phyloP scores from a whole-genome alignment of 2,797 vertebrate species.

The Martes flavigula region DNA sequence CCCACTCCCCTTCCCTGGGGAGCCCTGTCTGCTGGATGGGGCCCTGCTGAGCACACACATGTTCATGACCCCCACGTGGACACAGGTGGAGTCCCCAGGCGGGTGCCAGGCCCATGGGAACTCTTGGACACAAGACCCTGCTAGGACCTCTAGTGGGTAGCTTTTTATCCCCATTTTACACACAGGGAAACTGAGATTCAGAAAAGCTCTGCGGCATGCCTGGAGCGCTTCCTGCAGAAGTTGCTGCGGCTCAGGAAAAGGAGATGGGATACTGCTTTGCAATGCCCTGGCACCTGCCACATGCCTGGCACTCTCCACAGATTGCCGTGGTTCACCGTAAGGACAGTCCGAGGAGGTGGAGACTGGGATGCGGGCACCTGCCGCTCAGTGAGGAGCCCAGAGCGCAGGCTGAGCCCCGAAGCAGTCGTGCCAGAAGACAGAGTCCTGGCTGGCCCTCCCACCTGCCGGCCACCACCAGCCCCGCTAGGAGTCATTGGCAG shows the following conservation, averaged over 20 bases:
- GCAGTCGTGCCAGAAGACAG: not conserved
- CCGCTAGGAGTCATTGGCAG: not conserved
- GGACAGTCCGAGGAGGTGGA: not conserved
- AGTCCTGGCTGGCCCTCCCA: not conserved
- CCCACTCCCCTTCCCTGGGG: not conserved
- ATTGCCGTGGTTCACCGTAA: not conserved
- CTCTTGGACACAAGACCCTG: not conserved
- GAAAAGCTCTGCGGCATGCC: not conserved
- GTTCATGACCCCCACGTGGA: not conserved
- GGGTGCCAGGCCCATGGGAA: not conserved
- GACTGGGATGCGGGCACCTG: accelerated
- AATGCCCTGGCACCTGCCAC: not conserved
- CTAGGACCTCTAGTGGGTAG: not conserved
- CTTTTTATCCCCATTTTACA: not conserved
- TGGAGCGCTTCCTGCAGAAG: not conserved
- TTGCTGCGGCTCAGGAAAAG: not conserved
- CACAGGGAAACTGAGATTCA: not conserved
- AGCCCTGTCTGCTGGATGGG: not conserved
- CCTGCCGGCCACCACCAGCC: not conserved
- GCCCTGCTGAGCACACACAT: not conserved
- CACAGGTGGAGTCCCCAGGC: accelerated
- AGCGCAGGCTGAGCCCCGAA: not conserved
- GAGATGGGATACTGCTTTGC: not conserved
- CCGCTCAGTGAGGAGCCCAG: not conserved
- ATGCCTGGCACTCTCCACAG: not conserved